Evolutionary conservation across 2,888 invertebrate species (phyloP).

Genomic region (Nematopogon swammerdamellus): DNA sequence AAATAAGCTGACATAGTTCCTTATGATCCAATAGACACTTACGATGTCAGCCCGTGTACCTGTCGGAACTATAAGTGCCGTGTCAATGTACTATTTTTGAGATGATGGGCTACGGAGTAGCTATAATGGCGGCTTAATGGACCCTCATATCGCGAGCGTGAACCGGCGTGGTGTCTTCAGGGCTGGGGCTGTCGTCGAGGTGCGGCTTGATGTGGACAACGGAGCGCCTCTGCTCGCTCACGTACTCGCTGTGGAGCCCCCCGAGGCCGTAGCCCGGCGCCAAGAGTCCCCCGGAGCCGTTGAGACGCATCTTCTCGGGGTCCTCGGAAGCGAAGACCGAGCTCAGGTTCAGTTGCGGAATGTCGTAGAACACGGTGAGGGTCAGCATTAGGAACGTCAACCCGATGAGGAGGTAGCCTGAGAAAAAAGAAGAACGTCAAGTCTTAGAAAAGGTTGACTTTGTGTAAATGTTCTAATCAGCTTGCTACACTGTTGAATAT

Average conservation of each 20-base stretch:
- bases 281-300: constrained; percentile 41
- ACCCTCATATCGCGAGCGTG: constrained; percentile 56
- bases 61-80: no score
- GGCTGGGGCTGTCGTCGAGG: constrained; percentile 66
- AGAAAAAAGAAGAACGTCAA: constrained; percentile 15
- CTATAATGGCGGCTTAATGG: no score
- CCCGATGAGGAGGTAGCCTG: constrained; percentile 78
- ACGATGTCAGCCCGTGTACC: no score
- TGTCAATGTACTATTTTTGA: no score
- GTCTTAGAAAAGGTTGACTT: neutral
- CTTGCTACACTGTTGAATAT: no score
- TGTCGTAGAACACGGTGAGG: constrained; percentile 82
- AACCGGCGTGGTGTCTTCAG: constrained; percentile 64
- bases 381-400: constrained; percentile 82
- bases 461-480: neutral
- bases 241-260: constrained; percentile 6
- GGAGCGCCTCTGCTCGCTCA: constrained; percentile 52
- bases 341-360: constrained; percentile 83
- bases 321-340: constrained; percentile 71
- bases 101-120: no score
- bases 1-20: no score
- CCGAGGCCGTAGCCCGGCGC: constrained; percentile 27
- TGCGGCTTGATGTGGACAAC: constrained; percentile 65
- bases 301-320: constrained; percentile 66
- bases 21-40: no score